Conservation (phyloP, 2,888 invertebrate genomes). For the Halocaridina rubra region DNA sequence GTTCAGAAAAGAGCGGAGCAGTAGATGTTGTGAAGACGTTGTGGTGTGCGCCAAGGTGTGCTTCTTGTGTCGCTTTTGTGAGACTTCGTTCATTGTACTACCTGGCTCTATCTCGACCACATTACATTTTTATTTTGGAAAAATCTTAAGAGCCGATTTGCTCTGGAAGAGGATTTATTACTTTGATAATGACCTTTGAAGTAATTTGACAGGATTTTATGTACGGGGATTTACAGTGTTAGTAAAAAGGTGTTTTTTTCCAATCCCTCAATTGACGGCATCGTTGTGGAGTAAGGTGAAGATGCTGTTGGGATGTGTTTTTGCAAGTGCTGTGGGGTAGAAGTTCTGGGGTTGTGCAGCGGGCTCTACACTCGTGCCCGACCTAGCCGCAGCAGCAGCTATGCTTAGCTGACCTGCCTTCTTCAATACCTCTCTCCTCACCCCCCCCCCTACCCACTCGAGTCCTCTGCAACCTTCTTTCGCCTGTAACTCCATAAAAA, state of each 20-base stretch:
- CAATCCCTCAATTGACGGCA: no score
- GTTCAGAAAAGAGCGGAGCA: constrained; percentile 22
- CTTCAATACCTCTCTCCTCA: neutral
- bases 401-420: constrained; percentile 40
- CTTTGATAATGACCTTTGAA: no score
- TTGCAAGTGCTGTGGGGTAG: constrained; percentile 15
- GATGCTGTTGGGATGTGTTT: constrained; percentile 40
- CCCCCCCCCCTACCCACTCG: constrained; percentile 1
- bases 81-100: constrained; percentile 9
- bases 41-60: constrained; percentile 44
- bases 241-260: no score
- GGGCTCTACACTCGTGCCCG: constrained; percentile 32
- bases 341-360: constrained; percentile 36
- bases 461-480: no score
- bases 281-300: no score
- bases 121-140: no score
- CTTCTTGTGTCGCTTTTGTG: constrained; percentile 35
- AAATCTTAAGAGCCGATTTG: no score
- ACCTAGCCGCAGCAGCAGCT: constrained; percentile 33
- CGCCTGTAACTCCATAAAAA: no score
- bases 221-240: no score
- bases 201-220: no score
- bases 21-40: constrained; percentile 48
- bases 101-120: no score
- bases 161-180: no score